A percentile compares a stretch with the other conserved stretches of the same genome.
phyloP scores from a whole-genome alignment of 2,113 vertebrate species.

The Silurus asotus region DNA sequence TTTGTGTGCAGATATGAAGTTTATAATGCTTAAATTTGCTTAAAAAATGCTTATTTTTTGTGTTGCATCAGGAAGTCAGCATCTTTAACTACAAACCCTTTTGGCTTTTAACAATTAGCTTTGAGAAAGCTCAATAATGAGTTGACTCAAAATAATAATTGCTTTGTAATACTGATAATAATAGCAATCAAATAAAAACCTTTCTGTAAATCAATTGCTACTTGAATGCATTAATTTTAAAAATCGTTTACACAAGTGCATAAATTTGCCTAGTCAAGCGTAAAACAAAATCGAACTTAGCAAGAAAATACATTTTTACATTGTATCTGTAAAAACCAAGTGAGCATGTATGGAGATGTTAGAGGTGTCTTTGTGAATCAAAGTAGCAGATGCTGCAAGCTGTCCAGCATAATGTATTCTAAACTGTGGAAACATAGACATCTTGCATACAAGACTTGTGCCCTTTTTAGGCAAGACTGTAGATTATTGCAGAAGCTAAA shows the following conservation, averaged over 20 bases:
- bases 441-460: constrained; percentile 38
- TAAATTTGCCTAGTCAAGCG: constrained; percentile 54
- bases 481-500: not conserved
- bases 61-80: constrained; percentile 81
- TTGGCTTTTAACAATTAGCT: not conserved
- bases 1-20: not conserved
- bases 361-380: constrained; percentile 19
- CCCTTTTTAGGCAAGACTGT: not conserved
- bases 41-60: no score
- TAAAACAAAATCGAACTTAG: constrained; percentile 64
- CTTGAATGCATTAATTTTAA: constrained; percentile 57
- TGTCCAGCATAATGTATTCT: constrained; percentile 16
- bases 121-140: not conserved
- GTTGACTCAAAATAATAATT: not conserved
- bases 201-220: constrained; percentile 56
- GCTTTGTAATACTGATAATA: not conserved
- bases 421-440: constrained; percentile 44
- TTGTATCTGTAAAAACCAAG: not conserved
- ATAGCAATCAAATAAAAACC: constrained; percentile 8
- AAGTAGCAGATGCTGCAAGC: constrained; percentile 36
- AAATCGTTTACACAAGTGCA: constrained; percentile 14
- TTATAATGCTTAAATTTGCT: constrained; percentile 57
- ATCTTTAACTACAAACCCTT: constrained; percentile 70
- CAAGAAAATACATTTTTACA: not conserved
- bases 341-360: constrained; percentile 2